Conservation (phyloP, 2,888 invertebrate genomes). For the Cactoblastis cactorum region DNA sequence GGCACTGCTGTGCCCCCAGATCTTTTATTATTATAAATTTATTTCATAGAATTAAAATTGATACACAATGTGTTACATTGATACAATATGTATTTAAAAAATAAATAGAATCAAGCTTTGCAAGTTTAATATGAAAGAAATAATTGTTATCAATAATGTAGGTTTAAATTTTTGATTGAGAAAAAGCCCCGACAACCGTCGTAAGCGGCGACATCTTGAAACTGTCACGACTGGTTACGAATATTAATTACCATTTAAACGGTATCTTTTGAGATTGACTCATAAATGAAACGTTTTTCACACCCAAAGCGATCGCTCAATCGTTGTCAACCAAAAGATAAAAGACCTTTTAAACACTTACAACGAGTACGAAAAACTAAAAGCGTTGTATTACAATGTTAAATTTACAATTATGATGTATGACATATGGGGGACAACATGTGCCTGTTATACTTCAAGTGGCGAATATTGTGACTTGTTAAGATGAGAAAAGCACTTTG, state of each 20-base stretch:
- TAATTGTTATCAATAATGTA: neutral
- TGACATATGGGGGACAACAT: slow-evolving; percentile 37
- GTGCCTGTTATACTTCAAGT: slow-evolving; percentile 15
- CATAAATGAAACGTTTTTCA: slow-evolving; percentile 27
- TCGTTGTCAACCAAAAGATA: slow-evolving; percentile 34
- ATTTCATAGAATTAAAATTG: no score
- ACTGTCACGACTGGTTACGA: slow-evolving; percentile 1
- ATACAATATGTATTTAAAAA: no score
- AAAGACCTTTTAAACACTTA: slow-evolving; percentile 16
- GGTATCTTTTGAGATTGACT: slow-evolving; percentile 23
- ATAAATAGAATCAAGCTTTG: no score
- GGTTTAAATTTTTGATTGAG: neutral
- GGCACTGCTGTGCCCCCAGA: no score
- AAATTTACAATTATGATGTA: slow-evolving; percentile 18
- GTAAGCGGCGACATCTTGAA: neutral
- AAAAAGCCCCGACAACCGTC: neutral
- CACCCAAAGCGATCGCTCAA: slow-evolving; percentile 40
- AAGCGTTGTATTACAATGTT: slow-evolving; percentile 14
- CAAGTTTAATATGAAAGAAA: neutral
- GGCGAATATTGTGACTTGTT: slow-evolving; percentile 32
- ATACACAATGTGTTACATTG: no score
- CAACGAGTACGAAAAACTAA: slow-evolving; percentile 21
- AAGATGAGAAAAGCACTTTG: slow-evolving; percentile 40
- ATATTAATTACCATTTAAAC: slow-evolving; percentile 34
- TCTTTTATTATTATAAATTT: no score